Evolutionary conservation across 2,797 vertebrate species (phyloP), one percentile per base, ranked within the genome.

Genomic region (Rhyacichthys aspro): DNA sequence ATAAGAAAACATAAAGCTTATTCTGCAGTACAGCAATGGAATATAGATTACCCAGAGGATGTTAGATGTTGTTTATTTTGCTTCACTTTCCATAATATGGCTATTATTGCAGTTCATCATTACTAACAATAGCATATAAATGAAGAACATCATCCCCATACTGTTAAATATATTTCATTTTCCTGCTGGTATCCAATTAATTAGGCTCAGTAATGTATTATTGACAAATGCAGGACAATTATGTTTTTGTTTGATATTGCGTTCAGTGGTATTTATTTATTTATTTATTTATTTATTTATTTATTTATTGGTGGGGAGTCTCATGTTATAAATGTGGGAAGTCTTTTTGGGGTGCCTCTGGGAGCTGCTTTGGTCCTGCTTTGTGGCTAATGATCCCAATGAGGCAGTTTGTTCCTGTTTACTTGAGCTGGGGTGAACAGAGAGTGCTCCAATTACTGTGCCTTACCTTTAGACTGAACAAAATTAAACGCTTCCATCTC

Each of bases 31-130:
- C 74, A 74, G 63, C 46, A 1, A 46, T 72, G 55, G 71, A 70
- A 77, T 70, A 78, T 56, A 67, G 79, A 84, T 78, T 71, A 68
- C 62, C 72, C 68, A 11, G 8, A 59, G 70, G 75, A 47, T 12
- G 11, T 58, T 49, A 41, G 33, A 12, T 64, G 44, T 69, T 78
- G 61, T 81, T 76, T 73, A 58, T 74, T 82, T 76, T 59, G 50
- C 66, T 65, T 79, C 62, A 52, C 17, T 75, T 79, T 82, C 70
- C 61, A 85, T 87, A 82, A 86, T 77, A 45, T 59, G 54, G 8
- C 72, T 70, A 78, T 82, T 81, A 79, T 18, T 41, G 75, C 17
- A 47, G 55, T 82, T 63, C 43, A 70, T 84, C 68, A 74, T 47
- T 46, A 58, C 19, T 55, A 81, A 63, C 42, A 70, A 55, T 59